Percentiles rank a stretch among this genome's conserved stretches.
Evolutionary conservation across 1,140 invertebrate species (phyloP).

Genomic region (Mercenaria mercenaria): DNA sequence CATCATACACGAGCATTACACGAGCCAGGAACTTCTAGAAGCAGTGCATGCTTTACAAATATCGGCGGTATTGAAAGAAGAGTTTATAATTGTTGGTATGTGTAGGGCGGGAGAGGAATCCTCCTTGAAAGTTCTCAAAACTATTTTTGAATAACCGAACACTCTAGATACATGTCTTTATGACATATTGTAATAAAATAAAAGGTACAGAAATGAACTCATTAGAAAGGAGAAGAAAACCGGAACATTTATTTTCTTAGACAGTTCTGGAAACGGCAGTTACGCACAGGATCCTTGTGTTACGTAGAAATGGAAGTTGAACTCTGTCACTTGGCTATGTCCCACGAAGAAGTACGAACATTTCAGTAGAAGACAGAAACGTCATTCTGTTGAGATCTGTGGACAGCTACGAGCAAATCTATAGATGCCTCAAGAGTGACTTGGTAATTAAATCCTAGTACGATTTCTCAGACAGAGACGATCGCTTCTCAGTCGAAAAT

Average conservation of each 20-base stretch:
- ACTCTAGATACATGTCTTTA: background rate
- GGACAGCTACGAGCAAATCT: constrained; percentile 12
- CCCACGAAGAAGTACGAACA: background rate
- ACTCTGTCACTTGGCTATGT: background rate
- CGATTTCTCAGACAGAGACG: background rate
- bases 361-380: background rate
- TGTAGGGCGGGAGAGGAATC: background rate
- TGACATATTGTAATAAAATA: background rate
- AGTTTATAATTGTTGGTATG: constrained; percentile 11
- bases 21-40: background rate
- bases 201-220: background rate
- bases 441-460: background rate
- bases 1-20: constrained; percentile 3
- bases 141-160: background rate
- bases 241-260: background rate
- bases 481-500: background rate
- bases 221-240: background rate
- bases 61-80: constrained; percentile 33
- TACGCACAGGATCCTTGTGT: background rate
- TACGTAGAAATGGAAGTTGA: background rate
- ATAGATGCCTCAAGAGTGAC: constrained; percentile 12
- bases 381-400: constrained; percentile 44
- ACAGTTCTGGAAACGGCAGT: no score
- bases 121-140: constrained; percentile 26
- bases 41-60: constrained; percentile 21